These are phyloP conservation scores for Mantis religiosa DNA, from an alignment of 2,888 invertebrate species.

Conservation along the genomic window DNA sequence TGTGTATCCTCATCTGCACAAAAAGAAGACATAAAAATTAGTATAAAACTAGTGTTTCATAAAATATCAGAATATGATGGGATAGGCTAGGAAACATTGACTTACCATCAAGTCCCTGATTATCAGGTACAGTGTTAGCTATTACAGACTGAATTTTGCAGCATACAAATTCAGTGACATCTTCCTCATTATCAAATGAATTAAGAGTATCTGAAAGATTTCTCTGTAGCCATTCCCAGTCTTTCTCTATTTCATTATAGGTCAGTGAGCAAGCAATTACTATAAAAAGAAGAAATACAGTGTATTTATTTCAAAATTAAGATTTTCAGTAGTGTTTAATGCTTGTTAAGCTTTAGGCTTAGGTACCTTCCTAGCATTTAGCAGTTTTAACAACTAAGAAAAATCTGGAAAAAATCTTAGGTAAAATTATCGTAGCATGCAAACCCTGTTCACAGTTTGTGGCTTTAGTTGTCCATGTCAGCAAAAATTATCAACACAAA, in stretches of 20 bases:
- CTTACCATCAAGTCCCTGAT: conserved; percentile 34
- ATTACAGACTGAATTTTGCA: conserved; percentile 95
- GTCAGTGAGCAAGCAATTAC: conserved; percentile 87
- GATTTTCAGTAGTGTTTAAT: background rate
- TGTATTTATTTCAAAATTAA: background rate
- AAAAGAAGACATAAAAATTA: conserved; percentile 25
- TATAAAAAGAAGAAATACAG: conserved; percentile 45
- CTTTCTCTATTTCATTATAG: conserved; percentile 77
- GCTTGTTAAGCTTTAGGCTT: too few relatives aligned
- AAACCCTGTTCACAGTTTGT: too few relatives aligned
- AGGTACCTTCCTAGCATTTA: too few relatives aligned
- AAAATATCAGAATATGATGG: background rate
- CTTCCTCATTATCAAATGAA: conserved; percentile 90
- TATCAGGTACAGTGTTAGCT: conserved; percentile 65
- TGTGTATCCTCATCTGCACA: conserved; percentile 77
- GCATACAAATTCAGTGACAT: conserved; percentile 89
- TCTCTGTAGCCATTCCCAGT: conserved; percentile 92
- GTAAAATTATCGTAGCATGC: too few relatives aligned
- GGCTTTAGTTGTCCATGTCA: too few relatives aligned
- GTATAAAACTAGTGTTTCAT: background rate
- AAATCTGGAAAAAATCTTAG: too few relatives aligned
- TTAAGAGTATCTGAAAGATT: conserved; percentile 82
- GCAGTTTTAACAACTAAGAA: too few relatives aligned
- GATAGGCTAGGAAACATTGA: background rate
- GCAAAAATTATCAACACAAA: too few relatives aligned